These are phyloP conservation scores for Rhagologus leucostigma DNA, from an alignment of 2,113 vertebrate genomes.

Conservation along the genomic window DNA sequence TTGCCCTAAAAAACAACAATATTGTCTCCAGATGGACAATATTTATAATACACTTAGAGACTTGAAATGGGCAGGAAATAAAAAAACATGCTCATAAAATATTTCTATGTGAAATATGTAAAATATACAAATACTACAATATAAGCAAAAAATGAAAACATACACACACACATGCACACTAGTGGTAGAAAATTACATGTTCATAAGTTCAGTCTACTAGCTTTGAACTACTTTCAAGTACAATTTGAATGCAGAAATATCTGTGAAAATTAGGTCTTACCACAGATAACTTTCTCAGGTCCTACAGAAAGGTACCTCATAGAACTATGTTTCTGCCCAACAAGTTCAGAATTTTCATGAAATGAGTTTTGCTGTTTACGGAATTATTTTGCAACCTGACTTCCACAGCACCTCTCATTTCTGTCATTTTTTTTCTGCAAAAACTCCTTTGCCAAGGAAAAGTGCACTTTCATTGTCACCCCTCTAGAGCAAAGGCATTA, in stretches of 20 bases:
- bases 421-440: accelerated
- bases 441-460: neutral
- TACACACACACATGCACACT: neutral
- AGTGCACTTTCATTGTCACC: neutral
- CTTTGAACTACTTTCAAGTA: neutral
- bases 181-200: neutral
- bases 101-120: neutral
- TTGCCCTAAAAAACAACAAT: neutral
- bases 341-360: neutral
- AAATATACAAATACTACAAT: neutral
- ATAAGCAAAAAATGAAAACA: neutral
- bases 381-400: neutral
- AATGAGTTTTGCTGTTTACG: neutral
- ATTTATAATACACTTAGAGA: neutral
- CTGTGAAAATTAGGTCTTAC: neutral
- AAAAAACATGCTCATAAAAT: neutral
- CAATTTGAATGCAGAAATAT: neutral
- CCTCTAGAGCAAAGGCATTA: neutral
- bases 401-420: neutral
- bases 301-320: neutral
- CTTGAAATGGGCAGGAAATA: neutral
- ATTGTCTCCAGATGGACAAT: neutral
- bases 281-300: neutral
- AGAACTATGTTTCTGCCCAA: neutral
- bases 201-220: neutral